Conservation (phyloP, 2,113 vertebrate species). For the Echinops telfairi region DNA sequence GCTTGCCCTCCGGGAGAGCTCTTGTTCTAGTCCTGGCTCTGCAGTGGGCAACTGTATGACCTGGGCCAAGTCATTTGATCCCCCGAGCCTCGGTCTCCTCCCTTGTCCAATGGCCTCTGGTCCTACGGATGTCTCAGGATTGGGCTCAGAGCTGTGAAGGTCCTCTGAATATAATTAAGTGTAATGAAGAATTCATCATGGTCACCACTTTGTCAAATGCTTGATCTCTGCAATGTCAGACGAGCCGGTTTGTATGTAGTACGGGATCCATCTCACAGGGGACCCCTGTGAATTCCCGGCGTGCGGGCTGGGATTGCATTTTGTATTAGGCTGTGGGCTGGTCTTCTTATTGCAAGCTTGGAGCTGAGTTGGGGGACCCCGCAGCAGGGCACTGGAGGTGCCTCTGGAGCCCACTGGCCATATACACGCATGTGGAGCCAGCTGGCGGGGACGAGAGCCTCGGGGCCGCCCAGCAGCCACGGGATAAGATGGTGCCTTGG, state of each 20-base stretch:
- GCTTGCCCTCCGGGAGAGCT: neutral
- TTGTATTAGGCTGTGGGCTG: neutral
- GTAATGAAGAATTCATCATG: conserved; percentile 59
- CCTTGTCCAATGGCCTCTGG: conserved; percentile 1
- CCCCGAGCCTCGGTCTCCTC: conserved; percentile 42
- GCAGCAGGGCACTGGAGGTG: neutral
- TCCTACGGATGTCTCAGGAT: neutral
- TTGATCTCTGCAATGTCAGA: conserved; percentile 8
- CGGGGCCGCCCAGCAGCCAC: neutral
- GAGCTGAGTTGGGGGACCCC: neutral
- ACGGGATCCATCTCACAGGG: neutral
- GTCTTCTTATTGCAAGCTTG: neutral
- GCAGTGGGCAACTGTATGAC: neutral
- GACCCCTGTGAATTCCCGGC: conserved; percentile 6
- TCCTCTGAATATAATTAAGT: conserved; percentile 56
- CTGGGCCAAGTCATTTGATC: conserved; percentile 3
- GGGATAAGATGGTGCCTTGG: neutral
- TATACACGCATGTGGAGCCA: neutral
- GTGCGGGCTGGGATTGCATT: neutral
- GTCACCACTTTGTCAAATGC: conserved; percentile 8
- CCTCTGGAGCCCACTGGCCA: neutral
- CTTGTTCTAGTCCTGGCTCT: neutral
- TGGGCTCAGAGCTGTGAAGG: neutral
- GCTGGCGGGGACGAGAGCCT: neutral
- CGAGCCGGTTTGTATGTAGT: conserved; percentile 6